Base-by-base conservation (phyloP, 2,888 invertebrate genomes). In the Dascillus cervinus region DNA sequence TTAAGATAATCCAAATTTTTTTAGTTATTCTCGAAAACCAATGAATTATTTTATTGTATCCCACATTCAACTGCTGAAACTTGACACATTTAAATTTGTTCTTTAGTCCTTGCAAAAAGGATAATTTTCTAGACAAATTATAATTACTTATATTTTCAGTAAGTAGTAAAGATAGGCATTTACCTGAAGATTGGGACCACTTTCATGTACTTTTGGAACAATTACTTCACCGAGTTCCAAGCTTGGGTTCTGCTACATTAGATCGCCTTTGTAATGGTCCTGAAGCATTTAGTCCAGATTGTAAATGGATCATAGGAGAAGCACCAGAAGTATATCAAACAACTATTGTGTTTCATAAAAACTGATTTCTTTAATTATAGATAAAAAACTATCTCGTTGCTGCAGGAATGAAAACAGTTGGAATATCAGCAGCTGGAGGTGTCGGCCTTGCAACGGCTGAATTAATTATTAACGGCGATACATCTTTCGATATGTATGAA, bases 211-310 rank as follows among this genome's bases (percentile, higher is more conserved):
- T 95, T 23, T 71, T 97, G 14, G 87, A 91, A 47, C 80, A 90
- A 56, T 70, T 95, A 47, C 67, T 96, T 21, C 76, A 80, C 44
- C 75, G 96, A 12, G 79, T 92, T 36, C 96, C 97, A 0, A 65
- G 70, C 25, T 71, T 97, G 28, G 77, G 75, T 13, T 71, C 77
- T 24, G 84, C 86, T 1, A 70, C 77, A 4, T 71, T 94, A 9
- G 83, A 90, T 48, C 79, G 80, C 41, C 69, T 97, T 8, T 82
- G 82, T 50, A 92, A 92, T 56, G 86, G 89, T 0, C 82, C 94
- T 0, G 96, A 96, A 66, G 88, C 89, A 2, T 97, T 96, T 66
- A 92, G 95, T 3, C 95, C 97, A 0, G 97, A 98, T 60, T 91
- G 92, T 62, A 88, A 86, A 57, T 91, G 92, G 86, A 87, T 96